Percentiles rank a stretch among this genome's conserved stretches.
Conservation (phyloP, 1,140 invertebrate species). For the Centruroides sculpturatus region DNA sequence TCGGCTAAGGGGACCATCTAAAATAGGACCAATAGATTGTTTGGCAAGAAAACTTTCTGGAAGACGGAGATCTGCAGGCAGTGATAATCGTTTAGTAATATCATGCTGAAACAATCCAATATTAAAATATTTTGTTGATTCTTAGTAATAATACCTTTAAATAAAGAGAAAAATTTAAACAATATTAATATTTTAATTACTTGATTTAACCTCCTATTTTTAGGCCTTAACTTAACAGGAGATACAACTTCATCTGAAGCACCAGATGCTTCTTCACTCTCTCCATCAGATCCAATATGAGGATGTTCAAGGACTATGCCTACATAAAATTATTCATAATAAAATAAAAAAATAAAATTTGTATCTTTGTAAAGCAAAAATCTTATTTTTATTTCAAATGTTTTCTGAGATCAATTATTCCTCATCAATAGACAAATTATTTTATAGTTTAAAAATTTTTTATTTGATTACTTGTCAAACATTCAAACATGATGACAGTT, state of each 20-base stretch:
- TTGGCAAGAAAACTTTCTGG: constrained; percentile 45
- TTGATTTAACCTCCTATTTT: constrained; percentile 28
- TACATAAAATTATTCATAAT: constrained; percentile 16
- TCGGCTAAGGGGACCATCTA: constrained; percentile 34
- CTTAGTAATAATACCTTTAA: too few species aligned
- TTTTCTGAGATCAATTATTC: too few species aligned
- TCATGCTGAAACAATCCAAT: constrained; percentile 27
- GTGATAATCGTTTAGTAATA: constrained; percentile 46
- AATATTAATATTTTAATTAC: constrained; percentile 20
- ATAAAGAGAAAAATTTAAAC: too few species aligned
- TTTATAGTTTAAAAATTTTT: too few species aligned
- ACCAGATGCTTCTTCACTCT: constrained; percentile 42
- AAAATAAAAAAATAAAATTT: too few species aligned
- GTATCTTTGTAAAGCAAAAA: too few species aligned
- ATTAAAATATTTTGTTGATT: too few species aligned
- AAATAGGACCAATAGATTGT: constrained; percentile 33
- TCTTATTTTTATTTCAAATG: too few species aligned
- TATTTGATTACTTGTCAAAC: too few species aligned
- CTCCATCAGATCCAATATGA: constrained; percentile 42
- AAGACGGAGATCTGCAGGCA: constrained; percentile 44
- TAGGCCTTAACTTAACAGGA: constrained; percentile 29
- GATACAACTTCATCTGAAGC: constrained; percentile 41
- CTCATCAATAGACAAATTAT: too few species aligned
- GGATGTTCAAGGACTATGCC: constrained; percentile 46
- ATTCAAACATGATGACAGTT: too few species aligned